These are phyloP conservation scores for Copidosoma aretas DNA, from an alignment of 2,888 invertebrate genomes.

Conservation along the genomic window DNA sequence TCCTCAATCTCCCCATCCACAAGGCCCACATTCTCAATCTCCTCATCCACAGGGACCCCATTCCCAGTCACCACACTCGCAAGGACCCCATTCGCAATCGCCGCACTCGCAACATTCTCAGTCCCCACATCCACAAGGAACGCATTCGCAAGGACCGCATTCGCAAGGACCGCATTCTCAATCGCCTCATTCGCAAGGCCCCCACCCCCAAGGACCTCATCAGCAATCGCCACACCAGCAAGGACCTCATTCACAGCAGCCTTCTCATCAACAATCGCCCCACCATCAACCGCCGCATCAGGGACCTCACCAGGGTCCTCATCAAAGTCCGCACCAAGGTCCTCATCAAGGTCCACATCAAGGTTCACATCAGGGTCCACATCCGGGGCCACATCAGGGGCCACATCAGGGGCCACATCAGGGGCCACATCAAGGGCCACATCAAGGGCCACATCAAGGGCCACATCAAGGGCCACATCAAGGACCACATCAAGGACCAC, in stretches of 20 bases:
- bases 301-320: slow-evolving; percentile 50
- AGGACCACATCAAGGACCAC: slow-evolving; percentile 25
- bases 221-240: slow-evolving; percentile 19
- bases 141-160: slow-evolving; percentile 47
- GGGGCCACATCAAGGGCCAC: slow-evolving; percentile 43
- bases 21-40: slow-evolving; percentile 51
- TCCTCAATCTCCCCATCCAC: slow-evolving; percentile 47
- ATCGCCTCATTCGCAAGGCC: slow-evolving; percentile 50
- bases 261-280: slow-evolving; percentile 39
- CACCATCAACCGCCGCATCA: slow-evolving; percentile 28
- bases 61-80: slow-evolving; percentile 22
- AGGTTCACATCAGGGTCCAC: slow-evolving; percentile 27
- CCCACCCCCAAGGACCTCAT: slow-evolving; percentile 53
- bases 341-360: slow-evolving; percentile 48
- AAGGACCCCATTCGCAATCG: slow-evolving; percentile 42
- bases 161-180: slow-evolving; percentile 52
- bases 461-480: slow-evolving; percentile 53
- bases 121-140: slow-evolving; percentile 45
- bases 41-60: slow-evolving; percentile 40
- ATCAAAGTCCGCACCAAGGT: slow-evolving; percentile 20
- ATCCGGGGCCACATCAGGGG: slow-evolving; percentile 5
- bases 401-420: slow-evolving; percentile 47
- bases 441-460: slow-evolving; percentile 46
- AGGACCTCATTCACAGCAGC: slow-evolving; percentile 47
- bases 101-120: slow-evolving; percentile 49